A percentile compares a stretch with the other conserved stretches of the same genome.
Conservation (phyloP, 2,797 vertebrate species). For the Alca torda region DNA sequence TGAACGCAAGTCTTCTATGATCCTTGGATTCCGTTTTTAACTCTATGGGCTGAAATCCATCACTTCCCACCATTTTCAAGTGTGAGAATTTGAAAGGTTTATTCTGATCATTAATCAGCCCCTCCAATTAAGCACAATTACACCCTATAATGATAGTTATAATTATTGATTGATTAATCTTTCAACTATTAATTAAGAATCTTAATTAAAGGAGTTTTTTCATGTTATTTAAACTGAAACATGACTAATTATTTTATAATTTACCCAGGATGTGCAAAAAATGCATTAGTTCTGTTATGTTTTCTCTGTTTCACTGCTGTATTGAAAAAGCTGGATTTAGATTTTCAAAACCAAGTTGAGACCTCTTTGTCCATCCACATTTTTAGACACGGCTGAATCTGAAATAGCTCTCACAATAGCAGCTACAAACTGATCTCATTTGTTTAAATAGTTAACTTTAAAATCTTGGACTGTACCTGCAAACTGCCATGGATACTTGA, state of each 20-base stretch:
- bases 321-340: neutral
- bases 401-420: neutral
- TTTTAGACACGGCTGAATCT: neutral
- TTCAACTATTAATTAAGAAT: slow-evolving; percentile 81
- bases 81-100: slow-evolving; percentile 69
- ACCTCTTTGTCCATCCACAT: neutral
- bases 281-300: slow-evolving; percentile 4
- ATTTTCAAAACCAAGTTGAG: neutral
- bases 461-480: neutral
- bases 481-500: neutral
- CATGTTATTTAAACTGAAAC: slow-evolving; percentile 74
- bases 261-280: slow-evolving; percentile 64
- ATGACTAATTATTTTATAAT: slow-evolving; percentile 77
- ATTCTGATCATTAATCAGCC: slow-evolving; percentile 79
- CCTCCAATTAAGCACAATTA: slow-evolving; percentile 81
- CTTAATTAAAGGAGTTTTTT: slow-evolving; percentile 76
- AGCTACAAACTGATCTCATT: neutral
- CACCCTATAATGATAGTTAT: slow-evolving; percentile 78
- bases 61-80: slow-evolving; percentile 70
- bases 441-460: neutral
- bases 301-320: neutral
- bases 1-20: slow-evolving; percentile 13
- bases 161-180: slow-evolving; percentile 84
- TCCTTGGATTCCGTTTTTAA: slow-evolving; percentile 43
- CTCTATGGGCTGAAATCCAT: slow-evolving; percentile 59